Evolutionary conservation across 2,797 vertebrate species (phyloP).

Genomic region (Brachyalestes nurse): DNA sequence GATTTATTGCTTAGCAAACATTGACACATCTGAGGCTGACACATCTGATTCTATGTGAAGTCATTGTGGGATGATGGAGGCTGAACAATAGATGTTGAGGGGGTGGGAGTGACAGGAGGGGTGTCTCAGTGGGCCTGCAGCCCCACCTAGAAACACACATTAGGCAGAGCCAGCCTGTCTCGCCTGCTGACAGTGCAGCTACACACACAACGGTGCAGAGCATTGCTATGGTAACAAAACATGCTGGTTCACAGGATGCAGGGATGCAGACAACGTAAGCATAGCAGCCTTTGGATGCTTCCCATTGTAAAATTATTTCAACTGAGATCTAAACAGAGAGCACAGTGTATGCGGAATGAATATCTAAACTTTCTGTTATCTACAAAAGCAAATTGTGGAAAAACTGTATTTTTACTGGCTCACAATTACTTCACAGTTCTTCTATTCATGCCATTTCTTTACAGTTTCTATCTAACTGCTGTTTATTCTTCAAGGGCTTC

Average conservation of each 20-base stretch:
- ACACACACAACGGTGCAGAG: conserved; percentile 33
- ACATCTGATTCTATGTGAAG: neutral
- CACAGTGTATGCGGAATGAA: neutral
- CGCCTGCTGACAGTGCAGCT: conserved; percentile 34
- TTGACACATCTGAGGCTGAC: conserved; percentile 6
- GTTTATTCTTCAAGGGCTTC: neutral
- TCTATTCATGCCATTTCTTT: neutral
- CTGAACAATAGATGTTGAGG: conserved; percentile 53
- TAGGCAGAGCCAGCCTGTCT: conserved; percentile 27
- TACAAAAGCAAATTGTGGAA: neutral
- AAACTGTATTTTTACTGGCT: neutral
- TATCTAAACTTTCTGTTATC: neutral
- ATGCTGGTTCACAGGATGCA: conserved; percentile 46
- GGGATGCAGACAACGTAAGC: conserved; percentile 28
- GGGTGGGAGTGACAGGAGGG: conserved; percentile 43
- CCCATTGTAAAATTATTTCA: neutral
- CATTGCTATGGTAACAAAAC: conserved; percentile 50
- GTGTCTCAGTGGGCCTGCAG: conserved; percentile 37
- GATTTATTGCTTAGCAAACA: conserved; percentile 39
- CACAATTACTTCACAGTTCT: too few species aligned
- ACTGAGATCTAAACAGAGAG: neutral
- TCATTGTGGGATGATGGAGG: conserved; percentile 33
- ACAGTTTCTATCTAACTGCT: neutral
- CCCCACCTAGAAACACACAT: conserved; percentile 62
- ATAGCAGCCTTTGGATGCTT: neutral